Base-by-base conservation (phyloP, 1,140 invertebrate genomes). In the Tenebrio molitor region DNA sequence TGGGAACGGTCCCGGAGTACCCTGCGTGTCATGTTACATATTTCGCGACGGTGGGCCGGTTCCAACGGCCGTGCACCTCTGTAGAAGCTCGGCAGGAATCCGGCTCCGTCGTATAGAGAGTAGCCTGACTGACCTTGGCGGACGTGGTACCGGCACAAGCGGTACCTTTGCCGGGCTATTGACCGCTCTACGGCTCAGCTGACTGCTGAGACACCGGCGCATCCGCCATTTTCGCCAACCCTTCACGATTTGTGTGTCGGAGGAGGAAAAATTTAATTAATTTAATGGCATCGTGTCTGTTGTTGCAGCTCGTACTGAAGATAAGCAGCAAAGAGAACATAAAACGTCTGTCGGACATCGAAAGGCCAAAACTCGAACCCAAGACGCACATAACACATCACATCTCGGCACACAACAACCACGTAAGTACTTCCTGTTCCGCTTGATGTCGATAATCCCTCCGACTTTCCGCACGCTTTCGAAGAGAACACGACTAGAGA, bases 331-430 rank as follows among this genome's bases (percentile, higher is more conserved):
- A 81, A 72, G 81, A 82, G 44, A 80, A 81, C 58, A 80, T 83
- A 16, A 79, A 78, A 72, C 78, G 80, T 44, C 74, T 83, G 50
- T 74, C 78, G 21, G 81, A 83, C 69, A 77, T 82, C 53, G 81
- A 83, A 69, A 78, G 81, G 71, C 81, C 81, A 23, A 81, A 80
- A 72, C 74, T 79, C 46, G 80, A 81, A 74, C 79, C 81, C 12
- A 80, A 79, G 58, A 77, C 80, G 50, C 81, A 79, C 66, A 80
- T 82, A 69, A 81, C 81, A 29, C 81, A 83, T 71, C 81, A 83
- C 73, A 82, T 81, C 72, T 80, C 81, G 72, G 81, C 74, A 58
- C 81, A 83, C 76, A 77, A 79, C 39, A 79, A 78, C 69, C 81
- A 83, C 69, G 81, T 83, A 80, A 83, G 81, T 81, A 75, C 73